Conservation (phyloP, 2,797 vertebrate species). For the Ciconia nigra region DNA sequence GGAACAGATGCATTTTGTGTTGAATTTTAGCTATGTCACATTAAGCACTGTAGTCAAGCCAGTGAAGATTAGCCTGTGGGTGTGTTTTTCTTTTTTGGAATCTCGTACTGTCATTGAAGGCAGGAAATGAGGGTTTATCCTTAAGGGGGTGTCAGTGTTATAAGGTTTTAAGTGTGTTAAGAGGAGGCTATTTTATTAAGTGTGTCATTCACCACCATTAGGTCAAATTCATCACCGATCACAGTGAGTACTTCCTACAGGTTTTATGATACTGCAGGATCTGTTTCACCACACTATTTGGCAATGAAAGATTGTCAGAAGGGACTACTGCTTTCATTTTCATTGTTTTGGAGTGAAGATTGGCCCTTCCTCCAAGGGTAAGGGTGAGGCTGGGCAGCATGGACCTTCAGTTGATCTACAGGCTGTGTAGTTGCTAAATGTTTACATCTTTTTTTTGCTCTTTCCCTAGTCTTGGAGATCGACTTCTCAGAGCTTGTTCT, state of each 20-base stretch:
- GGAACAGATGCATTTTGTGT: neutral
- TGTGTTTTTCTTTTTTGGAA: neutral
- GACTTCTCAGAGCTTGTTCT: slow-evolving; percentile 90
- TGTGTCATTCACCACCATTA: neutral
- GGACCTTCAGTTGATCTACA: neutral
- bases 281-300: neutral
- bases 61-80: neutral
- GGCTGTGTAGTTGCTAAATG: neutral
- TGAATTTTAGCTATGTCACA: neutral
- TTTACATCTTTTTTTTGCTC: neutral
- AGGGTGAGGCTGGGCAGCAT: neutral
- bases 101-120: neutral
- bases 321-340: neutral
- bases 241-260: neutral
- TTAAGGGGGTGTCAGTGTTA: neutral
- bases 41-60: neutral
- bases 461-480: slow-evolving; percentile 86
- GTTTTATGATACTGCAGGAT: neutral
- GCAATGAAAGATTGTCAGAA: neutral
- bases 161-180: neutral
- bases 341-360: neutral
- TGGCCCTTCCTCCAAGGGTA: neutral
- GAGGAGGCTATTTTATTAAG: neutral
- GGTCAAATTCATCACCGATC: neutral
- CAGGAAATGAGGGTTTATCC: neutral